Percentiles rank a stretch among this genome's conserved stretches.
These are phyloP conservation scores for Sinotaia quadrata DNA, from an alignment of 2,888 invertebrate species.

Conservation along the genomic window DNA sequence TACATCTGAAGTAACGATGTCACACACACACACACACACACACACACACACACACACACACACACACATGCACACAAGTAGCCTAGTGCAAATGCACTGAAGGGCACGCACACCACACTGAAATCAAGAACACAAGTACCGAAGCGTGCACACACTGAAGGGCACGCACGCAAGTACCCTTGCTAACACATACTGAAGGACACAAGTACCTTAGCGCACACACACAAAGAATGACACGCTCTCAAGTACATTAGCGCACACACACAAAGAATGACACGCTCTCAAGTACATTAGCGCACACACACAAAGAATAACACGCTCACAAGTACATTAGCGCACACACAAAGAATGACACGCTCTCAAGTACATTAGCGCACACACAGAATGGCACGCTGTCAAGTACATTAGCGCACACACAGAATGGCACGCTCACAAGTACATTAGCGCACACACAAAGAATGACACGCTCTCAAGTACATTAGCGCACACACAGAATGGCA, in stretches of 20 bases:
- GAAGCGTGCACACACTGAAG: neutral
- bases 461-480: too few relatives aligned
- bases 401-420: neutral
- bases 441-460: too few relatives aligned
- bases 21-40: slow-evolving; percentile 11
- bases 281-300: neutral
- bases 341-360: neutral
- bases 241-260: neutral
- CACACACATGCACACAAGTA: slow-evolving; percentile 6
- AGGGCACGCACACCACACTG: neutral
- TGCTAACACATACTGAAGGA: neutral
- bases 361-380: neutral
- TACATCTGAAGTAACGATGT: too few relatives aligned
- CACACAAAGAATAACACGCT: neutral
- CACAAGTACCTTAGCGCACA: neutral
- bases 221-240: slow-evolving; percentile 3
- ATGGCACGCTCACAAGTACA: too few relatives aligned
- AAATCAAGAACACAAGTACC: neutral
- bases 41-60: slow-evolving; percentile 13
- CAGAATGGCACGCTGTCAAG: neutral
- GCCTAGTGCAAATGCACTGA: neutral
- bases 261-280: neutral
- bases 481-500: too few relatives aligned
- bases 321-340: neutral
- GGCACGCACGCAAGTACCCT: neutral